phyloP scores from a whole-genome alignment of 2,797 vertebrate genomes.

The Oreortyx pictus region DNA sequence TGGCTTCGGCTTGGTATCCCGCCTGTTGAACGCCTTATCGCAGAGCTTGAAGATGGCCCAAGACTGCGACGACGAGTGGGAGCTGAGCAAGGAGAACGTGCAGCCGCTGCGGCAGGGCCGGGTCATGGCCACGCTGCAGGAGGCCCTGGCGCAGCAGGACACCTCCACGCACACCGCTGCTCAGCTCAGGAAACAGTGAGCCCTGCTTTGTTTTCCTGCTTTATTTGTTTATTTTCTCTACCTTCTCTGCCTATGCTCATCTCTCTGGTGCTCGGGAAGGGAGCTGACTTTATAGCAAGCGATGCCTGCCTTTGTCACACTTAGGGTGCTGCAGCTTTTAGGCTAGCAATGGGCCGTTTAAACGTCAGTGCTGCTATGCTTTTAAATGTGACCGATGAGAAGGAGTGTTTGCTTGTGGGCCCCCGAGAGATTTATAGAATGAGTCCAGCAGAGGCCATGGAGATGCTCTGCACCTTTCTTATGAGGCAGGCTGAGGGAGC shows the following conservation, averaged over 20 bases:
- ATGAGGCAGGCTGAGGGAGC: no score
- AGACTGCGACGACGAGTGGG: constrained; percentile 88
- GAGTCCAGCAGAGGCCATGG: no score
- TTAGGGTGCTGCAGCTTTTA: neutral
- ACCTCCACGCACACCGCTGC: constrained; percentile 79
- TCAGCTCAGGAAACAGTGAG: constrained; percentile 91
- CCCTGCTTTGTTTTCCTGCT: neutral
- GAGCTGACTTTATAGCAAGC: neutral
- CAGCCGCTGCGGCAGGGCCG: constrained; percentile 91
- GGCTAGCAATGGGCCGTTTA: neutral
- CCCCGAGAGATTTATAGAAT: no score
- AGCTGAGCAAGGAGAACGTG: constrained; percentile 96
- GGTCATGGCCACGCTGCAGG: constrained; percentile 86
- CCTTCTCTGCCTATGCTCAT: neutral
- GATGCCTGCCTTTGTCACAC: neutral
- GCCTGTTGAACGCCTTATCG: rapidly evolving
- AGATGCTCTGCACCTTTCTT: no score
- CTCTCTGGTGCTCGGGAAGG: neutral
- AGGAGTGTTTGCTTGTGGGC: no score
- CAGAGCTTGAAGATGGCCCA: constrained; percentile 79
- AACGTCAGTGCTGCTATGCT: neutral
- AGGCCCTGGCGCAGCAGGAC: constrained; percentile 89
- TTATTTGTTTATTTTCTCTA: rapidly evolving
- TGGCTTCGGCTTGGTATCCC: rapidly evolving
- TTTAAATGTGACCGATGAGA: neutral